Evolutionary conservation across 2,113 vertebrate species (phyloP).

Genomic region (Quiscalus mexicanus): DNA sequence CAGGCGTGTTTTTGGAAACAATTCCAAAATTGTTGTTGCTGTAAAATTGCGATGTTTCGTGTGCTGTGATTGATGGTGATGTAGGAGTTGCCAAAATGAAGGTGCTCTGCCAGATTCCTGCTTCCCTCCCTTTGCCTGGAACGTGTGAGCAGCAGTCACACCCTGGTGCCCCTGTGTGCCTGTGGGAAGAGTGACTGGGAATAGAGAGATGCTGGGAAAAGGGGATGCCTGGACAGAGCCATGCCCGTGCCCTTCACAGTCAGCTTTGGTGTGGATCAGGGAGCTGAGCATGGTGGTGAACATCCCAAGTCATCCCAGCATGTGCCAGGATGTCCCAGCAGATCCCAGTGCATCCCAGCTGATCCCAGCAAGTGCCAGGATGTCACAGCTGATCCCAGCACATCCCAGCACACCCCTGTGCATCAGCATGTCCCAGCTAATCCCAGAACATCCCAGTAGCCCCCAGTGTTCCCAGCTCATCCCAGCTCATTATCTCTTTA

Average conservation of each 20-base stretch:
- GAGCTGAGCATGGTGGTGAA: background rate
- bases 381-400: background rate
- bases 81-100: background rate
- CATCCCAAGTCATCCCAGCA: background rate
- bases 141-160: background rate
- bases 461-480: no score
- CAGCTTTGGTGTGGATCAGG: background rate
- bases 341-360: no score
- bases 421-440: background rate
- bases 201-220: background rate
- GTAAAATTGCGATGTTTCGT: accelerated
- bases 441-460: background rate
- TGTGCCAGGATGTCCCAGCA: accelerated
- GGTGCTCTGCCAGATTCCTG: background rate
- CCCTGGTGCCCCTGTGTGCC: background rate
- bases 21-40: background rate
- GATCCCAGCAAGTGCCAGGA: no score
- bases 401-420: no score
- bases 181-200: background rate
- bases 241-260: accelerated
- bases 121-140: background rate
- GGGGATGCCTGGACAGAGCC: background rate
- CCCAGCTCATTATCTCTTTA: background rate
- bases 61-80: accelerated
- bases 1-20: background rate